Percentiles rank a stretch among this genome's conserved stretches.
Conservation (phyloP, 2,797 vertebrate species). For the Telmatherina bonti region DNA sequence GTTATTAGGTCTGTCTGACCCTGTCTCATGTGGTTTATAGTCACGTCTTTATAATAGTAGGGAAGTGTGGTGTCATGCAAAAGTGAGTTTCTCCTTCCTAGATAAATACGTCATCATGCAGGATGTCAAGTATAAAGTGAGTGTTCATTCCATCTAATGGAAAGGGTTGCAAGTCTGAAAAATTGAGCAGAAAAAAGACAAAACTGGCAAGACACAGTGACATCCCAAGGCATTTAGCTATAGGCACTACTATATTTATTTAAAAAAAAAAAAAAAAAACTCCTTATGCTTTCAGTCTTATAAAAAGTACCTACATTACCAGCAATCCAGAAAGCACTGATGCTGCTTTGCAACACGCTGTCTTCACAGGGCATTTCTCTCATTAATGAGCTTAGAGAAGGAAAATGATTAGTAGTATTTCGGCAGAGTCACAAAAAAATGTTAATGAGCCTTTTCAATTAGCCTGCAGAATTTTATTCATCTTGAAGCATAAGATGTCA, state of each 20-base stretch:
- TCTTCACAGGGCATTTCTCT: neutral
- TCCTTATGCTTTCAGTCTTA: neutral
- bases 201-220: no score
- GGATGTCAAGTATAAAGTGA: no score
- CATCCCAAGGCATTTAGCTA: slow-evolving; percentile 19
- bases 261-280: neutral
- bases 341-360: neutral
- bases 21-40: no score
- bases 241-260: slow-evolving; percentile 15
- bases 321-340: neutral
- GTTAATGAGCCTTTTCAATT: slow-evolving; percentile 34
- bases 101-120: no score
- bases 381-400: slow-evolving; percentile 10
- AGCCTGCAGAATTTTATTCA: slow-evolving; percentile 27
- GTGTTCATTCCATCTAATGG: no score
- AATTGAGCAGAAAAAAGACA: no score
- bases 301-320: neutral
- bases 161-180: no score
- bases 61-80: no score
- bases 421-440: slow-evolving; percentile 29
- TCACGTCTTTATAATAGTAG: no score
- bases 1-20: no score
- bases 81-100: no score
- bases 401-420: slow-evolving; percentile 32
- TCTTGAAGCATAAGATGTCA: slow-evolving; percentile 31